Conservation (phyloP, 2,113 vertebrate genomes). For the Rhabdomys dilectus region DNA sequence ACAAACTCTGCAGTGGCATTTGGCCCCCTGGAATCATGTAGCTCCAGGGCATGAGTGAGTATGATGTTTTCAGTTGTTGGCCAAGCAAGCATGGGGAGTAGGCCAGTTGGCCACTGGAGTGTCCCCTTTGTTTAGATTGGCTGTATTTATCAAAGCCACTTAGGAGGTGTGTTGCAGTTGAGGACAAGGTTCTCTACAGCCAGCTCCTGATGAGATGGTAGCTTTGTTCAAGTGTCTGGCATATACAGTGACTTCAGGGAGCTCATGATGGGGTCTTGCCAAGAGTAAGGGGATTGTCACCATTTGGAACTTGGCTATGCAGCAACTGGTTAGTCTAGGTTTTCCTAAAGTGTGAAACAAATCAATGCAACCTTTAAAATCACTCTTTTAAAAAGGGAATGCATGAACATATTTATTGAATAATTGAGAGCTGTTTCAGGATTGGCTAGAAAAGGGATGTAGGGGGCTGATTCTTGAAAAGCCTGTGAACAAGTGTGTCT, state of each 20-base stretch:
- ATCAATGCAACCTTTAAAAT: background rate
- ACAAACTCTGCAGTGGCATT: background rate
- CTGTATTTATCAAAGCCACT: background rate
- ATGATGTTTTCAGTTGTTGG: fast-evolving
- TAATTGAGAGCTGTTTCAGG: background rate
- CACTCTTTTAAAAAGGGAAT: background rate
- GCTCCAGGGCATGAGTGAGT: background rate
- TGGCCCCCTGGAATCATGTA: background rate
- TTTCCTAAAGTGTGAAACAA: background rate
- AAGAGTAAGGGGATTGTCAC: background rate
- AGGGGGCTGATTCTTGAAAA: background rate
- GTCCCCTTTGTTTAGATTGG: background rate
- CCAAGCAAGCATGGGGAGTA: background rate
- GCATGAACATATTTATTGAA: background rate
- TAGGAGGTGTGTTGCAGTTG: background rate
- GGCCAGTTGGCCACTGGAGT: background rate
- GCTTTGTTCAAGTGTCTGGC: background rate
- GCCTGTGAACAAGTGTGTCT: background rate
- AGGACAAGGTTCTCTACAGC: background rate
- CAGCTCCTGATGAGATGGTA: background rate
- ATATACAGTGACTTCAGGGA: background rate
- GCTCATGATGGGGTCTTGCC: background rate
- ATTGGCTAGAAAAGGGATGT: constrained; percentile 20
- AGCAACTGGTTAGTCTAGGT: background rate
- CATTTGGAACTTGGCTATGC: background rate